Percentiles rank a stretch among this genome's conserved stretches.
Conservation (phyloP, 2,888 invertebrate genomes). For the Hyposoter dolosus region DNA sequence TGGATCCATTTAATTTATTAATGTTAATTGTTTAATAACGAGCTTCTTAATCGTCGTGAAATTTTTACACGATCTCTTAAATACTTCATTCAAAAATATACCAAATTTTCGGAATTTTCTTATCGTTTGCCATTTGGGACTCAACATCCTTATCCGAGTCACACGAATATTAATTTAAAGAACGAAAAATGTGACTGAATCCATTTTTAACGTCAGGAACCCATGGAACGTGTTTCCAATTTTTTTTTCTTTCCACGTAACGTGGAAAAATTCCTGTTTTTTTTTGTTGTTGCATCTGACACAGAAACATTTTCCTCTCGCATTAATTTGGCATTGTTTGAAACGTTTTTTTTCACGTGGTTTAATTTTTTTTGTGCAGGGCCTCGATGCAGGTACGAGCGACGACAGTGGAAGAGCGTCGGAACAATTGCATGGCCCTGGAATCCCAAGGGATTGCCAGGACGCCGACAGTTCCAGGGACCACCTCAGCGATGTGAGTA, state of each 20-base stretch:
- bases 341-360: background rate
- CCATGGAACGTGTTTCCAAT: background rate
- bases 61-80: too few species aligned
- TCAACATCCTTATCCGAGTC: too few species aligned
- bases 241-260: background rate
- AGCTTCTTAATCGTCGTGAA: too few species aligned
- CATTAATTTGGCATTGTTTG: background rate
- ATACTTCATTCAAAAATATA: too few species aligned
- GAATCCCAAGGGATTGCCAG: constrained; percentile 85
- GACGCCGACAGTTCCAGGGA: constrained; percentile 94
- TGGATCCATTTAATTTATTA: too few species aligned
- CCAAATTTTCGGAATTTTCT: too few species aligned
- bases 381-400: constrained; percentile 93
- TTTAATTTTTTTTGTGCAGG: constrained; percentile 84
- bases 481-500: constrained; percentile 94
- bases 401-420: constrained; percentile 94
- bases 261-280: background rate
- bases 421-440: constrained; percentile 91
- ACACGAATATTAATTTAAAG: too few species aligned
- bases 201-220: background rate
- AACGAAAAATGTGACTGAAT: background rate
- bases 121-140: too few species aligned
- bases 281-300: background rate
- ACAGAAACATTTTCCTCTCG: background rate
- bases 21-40: too few species aligned